phyloP scores from a whole-genome alignment of 2,888 invertebrate genomes.

The Electrophaes corylata region DNA sequence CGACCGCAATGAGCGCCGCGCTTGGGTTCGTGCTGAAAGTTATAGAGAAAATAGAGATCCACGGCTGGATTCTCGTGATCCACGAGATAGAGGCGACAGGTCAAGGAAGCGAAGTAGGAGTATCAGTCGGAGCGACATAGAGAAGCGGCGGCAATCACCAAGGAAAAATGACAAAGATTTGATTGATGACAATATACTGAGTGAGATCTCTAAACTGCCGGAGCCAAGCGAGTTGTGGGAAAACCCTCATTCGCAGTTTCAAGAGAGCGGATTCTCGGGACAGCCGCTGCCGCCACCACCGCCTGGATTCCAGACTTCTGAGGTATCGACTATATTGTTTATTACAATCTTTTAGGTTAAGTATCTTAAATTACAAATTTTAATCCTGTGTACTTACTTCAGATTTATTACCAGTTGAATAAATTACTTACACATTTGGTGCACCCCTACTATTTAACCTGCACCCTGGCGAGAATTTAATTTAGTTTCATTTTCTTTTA shows the following conservation, averaged over 20 bases:
- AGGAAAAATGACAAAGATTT: slow-evolving; percentile 68
- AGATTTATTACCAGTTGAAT: too few relatives aligned
- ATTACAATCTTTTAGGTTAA: background rate
- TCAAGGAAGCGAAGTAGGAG: slow-evolving; percentile 63
- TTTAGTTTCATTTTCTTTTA: slow-evolving; percentile 12
- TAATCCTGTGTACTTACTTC: too few relatives aligned
- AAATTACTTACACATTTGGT: too few relatives aligned
- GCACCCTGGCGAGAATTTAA: background rate
- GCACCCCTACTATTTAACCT: too few relatives aligned
- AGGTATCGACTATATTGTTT: slow-evolving; percentile 45
- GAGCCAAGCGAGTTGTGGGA: slow-evolving; percentile 78
- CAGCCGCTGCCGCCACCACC: slow-evolving; percentile 48
- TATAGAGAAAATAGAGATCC: slow-evolving; percentile 25
- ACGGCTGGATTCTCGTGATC: slow-evolving; percentile 24
- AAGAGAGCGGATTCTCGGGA: slow-evolving; percentile 51
- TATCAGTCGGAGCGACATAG: slow-evolving; percentile 47
- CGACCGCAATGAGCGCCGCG: slow-evolving; percentile 42
- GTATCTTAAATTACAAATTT: too few relatives aligned
- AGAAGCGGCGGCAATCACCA: slow-evolving; percentile 63
- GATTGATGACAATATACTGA: slow-evolving; percentile 72
- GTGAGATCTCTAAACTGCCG: slow-evolving; percentile 72
- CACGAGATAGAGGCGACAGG: slow-evolving; percentile 39
- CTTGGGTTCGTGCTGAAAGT: slow-evolving; percentile 37
- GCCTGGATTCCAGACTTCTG: slow-evolving; percentile 44
- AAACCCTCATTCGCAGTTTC: slow-evolving; percentile 53